Conservation (phyloP, 2,797 vertebrate species). For the Lycodopsis pacificus region DNA sequence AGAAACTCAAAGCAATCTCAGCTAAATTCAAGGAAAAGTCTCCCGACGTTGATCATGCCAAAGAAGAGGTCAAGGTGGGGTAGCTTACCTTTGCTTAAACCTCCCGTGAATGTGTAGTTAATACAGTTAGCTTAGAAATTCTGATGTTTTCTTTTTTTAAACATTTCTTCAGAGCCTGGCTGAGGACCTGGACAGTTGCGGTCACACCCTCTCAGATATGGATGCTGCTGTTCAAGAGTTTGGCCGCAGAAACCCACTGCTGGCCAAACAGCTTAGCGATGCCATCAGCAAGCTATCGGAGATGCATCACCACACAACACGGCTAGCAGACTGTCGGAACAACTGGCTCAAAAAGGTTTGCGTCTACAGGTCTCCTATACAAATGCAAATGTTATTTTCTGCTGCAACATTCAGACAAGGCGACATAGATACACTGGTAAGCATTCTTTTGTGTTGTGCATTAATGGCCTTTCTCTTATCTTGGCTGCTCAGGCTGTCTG, state of each 20-base stretch:
- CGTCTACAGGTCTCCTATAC: not conserved
- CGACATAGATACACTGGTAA: not conserved
- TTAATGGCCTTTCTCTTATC: constrained; percentile 15
- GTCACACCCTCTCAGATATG: constrained; percentile 89
- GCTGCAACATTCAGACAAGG: not conserved
- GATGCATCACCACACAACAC: constrained; percentile 90
- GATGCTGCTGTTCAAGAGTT: constrained; percentile 92
- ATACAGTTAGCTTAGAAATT: not conserved
- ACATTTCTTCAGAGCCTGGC: constrained; percentile 84
- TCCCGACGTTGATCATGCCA: constrained; percentile 90
- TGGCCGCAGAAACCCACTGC: constrained; percentile 87
- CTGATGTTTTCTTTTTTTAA: not conserved
- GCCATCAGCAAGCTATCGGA: constrained; percentile 90
- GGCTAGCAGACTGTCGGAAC: constrained; percentile 89
- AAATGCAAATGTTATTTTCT: not conserved
- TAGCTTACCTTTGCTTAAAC: not conserved
- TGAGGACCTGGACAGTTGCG: constrained; percentile 91
- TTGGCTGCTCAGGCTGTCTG: constrained; percentile 85
- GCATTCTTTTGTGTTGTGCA: not conserved
- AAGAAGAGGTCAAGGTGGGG: constrained; percentile 91
- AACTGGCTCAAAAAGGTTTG: constrained; percentile 93
- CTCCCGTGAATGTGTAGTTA: not conserved
- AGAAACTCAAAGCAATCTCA: constrained; percentile 89
- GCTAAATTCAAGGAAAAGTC: constrained; percentile 92
- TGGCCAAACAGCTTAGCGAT: constrained; percentile 90